Percentiles rank a stretch among this genome's conserved stretches.
Conservation (phyloP, 2,888 invertebrate genomes). For the Microdon myrmicae region DNA sequence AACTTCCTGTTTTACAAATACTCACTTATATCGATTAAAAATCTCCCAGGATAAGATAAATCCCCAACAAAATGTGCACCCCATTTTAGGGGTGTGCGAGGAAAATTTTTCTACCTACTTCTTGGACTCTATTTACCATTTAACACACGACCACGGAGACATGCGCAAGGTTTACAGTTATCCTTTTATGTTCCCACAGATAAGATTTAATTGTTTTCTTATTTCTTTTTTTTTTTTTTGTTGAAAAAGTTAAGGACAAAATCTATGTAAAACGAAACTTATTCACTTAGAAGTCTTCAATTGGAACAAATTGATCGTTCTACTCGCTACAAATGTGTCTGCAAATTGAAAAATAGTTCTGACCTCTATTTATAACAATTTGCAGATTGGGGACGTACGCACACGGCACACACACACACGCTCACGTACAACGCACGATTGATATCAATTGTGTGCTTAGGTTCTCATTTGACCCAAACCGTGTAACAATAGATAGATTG, state of each 20-base stretch:
- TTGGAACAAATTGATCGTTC: too few species aligned
- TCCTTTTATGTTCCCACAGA: too few species aligned
- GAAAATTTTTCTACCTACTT: slow-evolving; percentile 21
- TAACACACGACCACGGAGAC: slow-evolving; percentile 34
- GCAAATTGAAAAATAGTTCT: slow-evolving; percentile 46
- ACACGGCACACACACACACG: too few species aligned
- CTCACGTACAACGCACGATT: too few species aligned
- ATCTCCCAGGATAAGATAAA: slow-evolving; percentile 22
- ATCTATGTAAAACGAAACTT: too few species aligned
- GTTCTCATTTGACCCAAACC: too few species aligned
- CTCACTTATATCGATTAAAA: slow-evolving; percentile 38
- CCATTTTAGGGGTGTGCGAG: slow-evolving; percentile 17
- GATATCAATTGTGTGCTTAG: too few species aligned
- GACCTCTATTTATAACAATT: slow-evolving; percentile 42
- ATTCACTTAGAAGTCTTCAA: too few species aligned
- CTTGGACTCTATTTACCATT: slow-evolving; percentile 36
- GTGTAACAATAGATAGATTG: too few species aligned
- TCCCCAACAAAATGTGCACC: not conserved
- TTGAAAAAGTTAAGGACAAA: too few species aligned
- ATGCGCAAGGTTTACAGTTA: slow-evolving; percentile 41
- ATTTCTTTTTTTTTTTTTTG: not conserved
- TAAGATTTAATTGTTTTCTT: slow-evolving; percentile 4
- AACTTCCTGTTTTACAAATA: slow-evolving; percentile 10
- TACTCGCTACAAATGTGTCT: slow-evolving; percentile 15
- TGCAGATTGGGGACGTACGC: too few species aligned